These are phyloP conservation scores for Calvadosia cruxmelitensis DNA, from an alignment of 30 jellyfish, hydroid and myxozoan genomes.

Conservation along the genomic window DNA sequence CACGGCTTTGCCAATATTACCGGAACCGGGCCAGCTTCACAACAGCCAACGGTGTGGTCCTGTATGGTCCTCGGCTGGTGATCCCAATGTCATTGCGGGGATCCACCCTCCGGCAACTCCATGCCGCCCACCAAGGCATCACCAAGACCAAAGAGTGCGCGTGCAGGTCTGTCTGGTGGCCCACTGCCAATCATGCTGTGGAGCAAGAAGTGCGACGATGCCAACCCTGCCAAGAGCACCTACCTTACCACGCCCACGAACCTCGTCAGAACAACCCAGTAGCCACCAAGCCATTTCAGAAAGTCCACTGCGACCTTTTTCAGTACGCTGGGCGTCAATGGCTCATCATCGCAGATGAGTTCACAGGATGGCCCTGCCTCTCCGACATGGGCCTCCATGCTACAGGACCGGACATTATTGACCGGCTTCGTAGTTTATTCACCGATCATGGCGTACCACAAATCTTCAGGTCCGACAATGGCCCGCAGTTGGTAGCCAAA, in stretches of 20 bases:
- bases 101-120: background rate
- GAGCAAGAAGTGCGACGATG: background rate
- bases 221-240: background rate
- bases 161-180: slow-evolving; percentile 1
- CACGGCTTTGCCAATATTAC: no score
- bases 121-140: background rate
- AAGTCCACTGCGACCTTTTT: background rate
- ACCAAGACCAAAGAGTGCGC: background rate
- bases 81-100: background rate
- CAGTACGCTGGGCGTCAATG: background rate
- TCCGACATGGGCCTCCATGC: background rate
- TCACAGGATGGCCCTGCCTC: background rate
- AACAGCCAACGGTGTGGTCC: background rate
- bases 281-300: background rate
- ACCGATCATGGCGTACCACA: background rate
- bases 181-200: background rate
- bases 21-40: no score
- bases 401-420: background rate
- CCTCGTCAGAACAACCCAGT: background rate
- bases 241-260: background rate
- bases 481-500: background rate
- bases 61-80: background rate
- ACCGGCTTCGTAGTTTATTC: background rate
- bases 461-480: background rate
- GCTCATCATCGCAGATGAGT: background rate